These are phyloP conservation scores for Orycteropus afer DNA, from an alignment of 2,113 vertebrate genomes.

Conservation along the genomic window DNA sequence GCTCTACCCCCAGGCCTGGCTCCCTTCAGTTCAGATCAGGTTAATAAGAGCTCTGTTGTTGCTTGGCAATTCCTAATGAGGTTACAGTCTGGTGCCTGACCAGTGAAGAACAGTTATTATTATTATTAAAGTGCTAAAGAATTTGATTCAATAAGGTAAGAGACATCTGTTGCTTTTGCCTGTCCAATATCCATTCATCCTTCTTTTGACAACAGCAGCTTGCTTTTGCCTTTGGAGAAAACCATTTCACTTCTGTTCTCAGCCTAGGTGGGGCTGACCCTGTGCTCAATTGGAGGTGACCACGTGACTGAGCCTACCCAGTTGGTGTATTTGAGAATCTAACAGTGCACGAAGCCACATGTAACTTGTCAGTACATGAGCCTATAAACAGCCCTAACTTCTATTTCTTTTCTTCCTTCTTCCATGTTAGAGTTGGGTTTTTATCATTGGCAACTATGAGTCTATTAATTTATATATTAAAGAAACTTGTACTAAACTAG, in stretches of 20 bases:
- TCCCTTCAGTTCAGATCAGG: conserved; percentile 14
- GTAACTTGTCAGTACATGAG: neutral
- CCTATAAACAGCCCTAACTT: neutral
- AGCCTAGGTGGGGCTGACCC: neutral
- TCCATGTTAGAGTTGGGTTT: neutral
- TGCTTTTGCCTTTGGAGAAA: neutral
- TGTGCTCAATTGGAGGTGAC: neutral
- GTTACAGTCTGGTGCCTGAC: neutral
- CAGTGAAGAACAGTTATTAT: neutral
- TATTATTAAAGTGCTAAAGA: neutral
- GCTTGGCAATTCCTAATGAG: neutral
- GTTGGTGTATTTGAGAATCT: neutral
- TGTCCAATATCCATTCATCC: neutral
- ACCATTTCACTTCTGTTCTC: neutral
- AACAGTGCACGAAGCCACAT: neutral
- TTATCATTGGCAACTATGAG: neutral
- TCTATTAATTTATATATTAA: neutral
- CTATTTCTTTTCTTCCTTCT: neutral
- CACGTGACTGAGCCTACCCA: neutral
- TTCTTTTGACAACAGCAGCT: neutral
- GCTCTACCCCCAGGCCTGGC: conserved; percentile 30
- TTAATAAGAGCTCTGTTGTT: conserved; percentile 23
- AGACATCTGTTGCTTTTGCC: neutral
- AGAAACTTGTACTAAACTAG: neutral
- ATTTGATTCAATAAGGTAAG: neutral